Conservation (phyloP, 2,888 invertebrate genomes). For the Nowickia ferox region DNA sequence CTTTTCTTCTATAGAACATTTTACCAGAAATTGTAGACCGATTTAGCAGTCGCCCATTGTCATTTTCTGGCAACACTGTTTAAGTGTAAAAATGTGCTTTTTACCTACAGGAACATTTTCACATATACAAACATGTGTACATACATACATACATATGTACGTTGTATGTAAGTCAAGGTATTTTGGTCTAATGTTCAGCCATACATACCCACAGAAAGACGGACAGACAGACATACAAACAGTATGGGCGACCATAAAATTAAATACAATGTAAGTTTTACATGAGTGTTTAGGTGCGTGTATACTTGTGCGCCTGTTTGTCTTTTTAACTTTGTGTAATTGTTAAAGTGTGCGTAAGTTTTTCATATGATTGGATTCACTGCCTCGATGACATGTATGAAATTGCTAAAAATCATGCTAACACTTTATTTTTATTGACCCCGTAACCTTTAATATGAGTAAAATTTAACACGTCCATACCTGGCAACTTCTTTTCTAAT, state of each 20-base stretch:
- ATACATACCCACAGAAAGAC: neutral
- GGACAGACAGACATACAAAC: neutral
- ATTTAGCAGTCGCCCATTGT: too few species aligned
- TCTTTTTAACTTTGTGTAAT: slow-evolving; percentile 4
- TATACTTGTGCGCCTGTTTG: neutral
- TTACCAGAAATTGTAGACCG: too few species aligned
- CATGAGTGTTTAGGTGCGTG: neutral
- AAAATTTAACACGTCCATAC: neutral
- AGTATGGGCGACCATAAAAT: neutral
- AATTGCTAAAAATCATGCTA: slow-evolving; percentile 42
- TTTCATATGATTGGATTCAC: slow-evolving; percentile 26
- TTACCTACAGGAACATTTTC: neutral
- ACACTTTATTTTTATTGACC: slow-evolving; percentile 64
- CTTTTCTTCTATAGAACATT: too few species aligned
- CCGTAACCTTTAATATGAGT: slow-evolving; percentile 34
- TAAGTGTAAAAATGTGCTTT: slow-evolving; percentile 26
- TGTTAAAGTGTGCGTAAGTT: slow-evolving; percentile 10
- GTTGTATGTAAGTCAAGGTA: neutral
- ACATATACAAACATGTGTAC: neutral
- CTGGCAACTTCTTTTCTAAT: neutral
- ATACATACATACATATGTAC: neutral
- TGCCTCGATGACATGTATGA: slow-evolving; percentile 50
- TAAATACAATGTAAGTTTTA: neutral
- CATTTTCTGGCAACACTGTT: too few species aligned
- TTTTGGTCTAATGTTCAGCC: neutral